Base-by-base conservation (phyloP, 2,113 vertebrate species). In the Atrichornis clamosus region DNA sequence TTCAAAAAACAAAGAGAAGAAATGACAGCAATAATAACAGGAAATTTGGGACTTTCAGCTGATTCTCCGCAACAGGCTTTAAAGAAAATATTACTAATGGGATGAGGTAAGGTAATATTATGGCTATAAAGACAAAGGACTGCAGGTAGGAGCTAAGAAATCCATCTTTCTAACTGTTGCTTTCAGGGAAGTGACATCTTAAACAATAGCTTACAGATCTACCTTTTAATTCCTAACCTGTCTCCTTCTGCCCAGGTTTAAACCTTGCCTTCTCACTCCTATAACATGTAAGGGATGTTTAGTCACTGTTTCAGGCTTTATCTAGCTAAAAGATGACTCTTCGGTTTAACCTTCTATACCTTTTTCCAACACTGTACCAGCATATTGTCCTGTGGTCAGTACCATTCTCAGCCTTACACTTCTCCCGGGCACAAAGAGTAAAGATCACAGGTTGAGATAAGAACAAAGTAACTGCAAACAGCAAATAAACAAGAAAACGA, bases 51-150 rank as follows among this genome's bases (percentile, higher is more conserved):
- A 32, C 13, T 96, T 95, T 77, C 21, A 77, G 13, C 27, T 35
- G 15, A 44, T 83, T 52, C 35, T 83, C 59, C 2, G 1, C 49
- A 88, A 67, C 0, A 59, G 19, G 9, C n/a, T 90, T 93, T 91
- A 77, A 94, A 91, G 59, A 91, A 96, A 97, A 90, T 11, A 27
- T 75, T 85, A 76, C 33, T 47, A 90, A 85, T 58, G 32, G n/a
- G 41, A 78, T 20, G 50, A 85, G 9, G 58, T 84, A 93, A 82
- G 33, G 49, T n/a, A 58, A 82, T 79, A 68, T 64, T 20, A 67
- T 21, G 41, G 27, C 13, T 87, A 12, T 58, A 53, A 79, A 85
- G 58, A 62, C 52, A 73, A 84, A 65, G 3, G 4, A 39, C 30
- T 44, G 46, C 41, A 90, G 20, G 42, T 69, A 73, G 74, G 23